Evolutionary conservation across 1,140 invertebrate genomes (phyloP), one percentile per base, ranked within the genome.

Genomic region (Aphelenchoides avenae): DNA sequence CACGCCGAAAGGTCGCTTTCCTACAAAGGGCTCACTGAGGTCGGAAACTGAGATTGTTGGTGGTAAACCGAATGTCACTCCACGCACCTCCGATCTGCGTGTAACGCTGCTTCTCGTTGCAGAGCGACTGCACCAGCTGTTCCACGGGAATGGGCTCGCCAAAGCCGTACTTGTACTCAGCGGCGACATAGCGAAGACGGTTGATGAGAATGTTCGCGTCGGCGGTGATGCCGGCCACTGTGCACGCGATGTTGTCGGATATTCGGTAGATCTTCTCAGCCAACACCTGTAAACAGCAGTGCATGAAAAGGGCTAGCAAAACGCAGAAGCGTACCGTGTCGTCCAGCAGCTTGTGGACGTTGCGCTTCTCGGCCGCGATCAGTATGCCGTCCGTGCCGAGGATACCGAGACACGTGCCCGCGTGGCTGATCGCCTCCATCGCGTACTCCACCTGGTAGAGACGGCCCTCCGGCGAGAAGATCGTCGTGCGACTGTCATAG

Each of bases 361-460:
- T 97, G 61, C 92, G 84, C 71, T 89, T 86, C 80, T 99, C 95
- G 6, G 92, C 93, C 33, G 92, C 94, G 31, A 99, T 80, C 9
- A 99, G 82, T 61, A 99, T 93, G 13, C 95, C 95, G 81, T 99
- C 91, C 55, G 86, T 87, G 3, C 93, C 91, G 50, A 96, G 79
- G 70, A 99, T 96, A 13, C 84, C 95, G 2, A 99, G 82, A 73
- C 91, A 97, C 36, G 93, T 97, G 26, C 95, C 95, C 29, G 95
- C 95, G 81, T 98, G 92, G 71, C 91, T 93, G 73, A 99, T 99
- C 60, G 95, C 95, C 83, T 99, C 95, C 91, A 99, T 98, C 3
- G 95, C 95, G 86, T 99, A 99, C 80, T 99, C 95, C 2, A 99
- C 95, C 81, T 99, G 95, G 79, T 98, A 99, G 1, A 99, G 81